Evolutionary conservation across 53 echinoderm and acorn worm species (phyloP).

Genomic region (Crossaster papposus): DNA sequence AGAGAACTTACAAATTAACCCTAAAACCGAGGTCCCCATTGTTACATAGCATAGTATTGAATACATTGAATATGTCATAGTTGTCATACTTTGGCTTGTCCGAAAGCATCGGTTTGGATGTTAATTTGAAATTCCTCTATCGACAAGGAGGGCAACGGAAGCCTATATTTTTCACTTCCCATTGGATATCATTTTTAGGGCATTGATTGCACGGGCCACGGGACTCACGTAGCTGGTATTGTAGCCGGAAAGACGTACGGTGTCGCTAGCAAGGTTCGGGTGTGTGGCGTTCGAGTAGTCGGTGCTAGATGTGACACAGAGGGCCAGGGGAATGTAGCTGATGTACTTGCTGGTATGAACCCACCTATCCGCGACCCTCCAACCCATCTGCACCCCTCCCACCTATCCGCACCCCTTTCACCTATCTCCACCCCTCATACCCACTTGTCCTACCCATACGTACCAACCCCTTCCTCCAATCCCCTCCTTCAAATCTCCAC

Average conservation of each 20-base stretch:
- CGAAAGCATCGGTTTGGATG: no score
- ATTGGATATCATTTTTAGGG: conserved; percentile 21
- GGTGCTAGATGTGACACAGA: conserved; percentile 15
- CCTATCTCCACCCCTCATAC: no score
- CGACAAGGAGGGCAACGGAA: not conserved
- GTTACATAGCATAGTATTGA: no score
- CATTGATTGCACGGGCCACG: conserved; percentile 36
- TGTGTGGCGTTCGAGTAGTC: conserved; percentile 30
- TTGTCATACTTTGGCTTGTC: no score
- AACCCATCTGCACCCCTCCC: no score
- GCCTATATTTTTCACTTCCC: not conserved
- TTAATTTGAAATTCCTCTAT: not conserved
- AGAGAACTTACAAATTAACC: no score
- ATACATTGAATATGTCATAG: no score
- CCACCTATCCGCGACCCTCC: not conserved
- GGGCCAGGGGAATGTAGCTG: conserved; percentile 25
- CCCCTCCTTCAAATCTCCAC: no score
- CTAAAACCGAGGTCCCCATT: no score
- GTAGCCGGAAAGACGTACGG: conserved; percentile 40
- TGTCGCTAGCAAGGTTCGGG: conserved; percentile 25
- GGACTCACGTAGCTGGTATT: conserved; percentile 30
- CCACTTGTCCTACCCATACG: no score
- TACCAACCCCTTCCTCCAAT: no score
- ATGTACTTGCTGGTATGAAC: conserved; percentile 43
- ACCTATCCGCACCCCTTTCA: no score